Evolutionary conservation across 2,797 vertebrate genomes (phyloP).

Genomic region (Zalophus californianus): DNA sequence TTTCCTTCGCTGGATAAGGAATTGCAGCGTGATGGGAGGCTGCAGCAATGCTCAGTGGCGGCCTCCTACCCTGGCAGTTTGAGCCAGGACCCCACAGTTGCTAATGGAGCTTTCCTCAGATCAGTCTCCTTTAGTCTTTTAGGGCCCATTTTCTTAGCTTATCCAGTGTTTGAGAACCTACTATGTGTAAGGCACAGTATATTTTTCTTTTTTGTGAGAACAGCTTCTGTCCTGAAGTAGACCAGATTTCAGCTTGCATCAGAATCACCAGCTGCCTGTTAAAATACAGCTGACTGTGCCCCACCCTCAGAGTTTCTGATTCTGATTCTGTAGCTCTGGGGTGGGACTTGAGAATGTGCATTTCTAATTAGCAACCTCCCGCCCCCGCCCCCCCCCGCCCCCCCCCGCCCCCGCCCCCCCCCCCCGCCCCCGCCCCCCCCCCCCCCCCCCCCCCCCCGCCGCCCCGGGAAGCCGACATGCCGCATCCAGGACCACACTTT

Average conservation of each 20-base stretch:
- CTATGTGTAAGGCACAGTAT: not conserved
- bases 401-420: fast-evolving
- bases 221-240: not conserved
- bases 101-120: not conserved
- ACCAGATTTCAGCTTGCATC: not conserved
- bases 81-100: not conserved
- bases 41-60: not conserved
- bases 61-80: not conserved
- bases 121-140: not conserved
- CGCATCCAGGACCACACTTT: not conserved
- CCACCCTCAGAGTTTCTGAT: not conserved
- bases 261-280: not conserved
- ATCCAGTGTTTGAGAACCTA: not conserved
- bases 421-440: not conserved
- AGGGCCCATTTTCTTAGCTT: not conserved
- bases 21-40: not conserved
- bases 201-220: not conserved
- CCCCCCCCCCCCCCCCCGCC: not conserved
- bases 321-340: not conserved
- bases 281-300: not conserved
- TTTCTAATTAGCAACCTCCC: not conserved
- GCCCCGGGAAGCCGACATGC: not conserved
- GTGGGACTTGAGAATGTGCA: not conserved
- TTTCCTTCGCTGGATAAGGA: not conserved
- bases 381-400: not conserved